Conservation (phyloP, 2,113 vertebrate species). For the Chaenocephalus aceratus region DNA sequence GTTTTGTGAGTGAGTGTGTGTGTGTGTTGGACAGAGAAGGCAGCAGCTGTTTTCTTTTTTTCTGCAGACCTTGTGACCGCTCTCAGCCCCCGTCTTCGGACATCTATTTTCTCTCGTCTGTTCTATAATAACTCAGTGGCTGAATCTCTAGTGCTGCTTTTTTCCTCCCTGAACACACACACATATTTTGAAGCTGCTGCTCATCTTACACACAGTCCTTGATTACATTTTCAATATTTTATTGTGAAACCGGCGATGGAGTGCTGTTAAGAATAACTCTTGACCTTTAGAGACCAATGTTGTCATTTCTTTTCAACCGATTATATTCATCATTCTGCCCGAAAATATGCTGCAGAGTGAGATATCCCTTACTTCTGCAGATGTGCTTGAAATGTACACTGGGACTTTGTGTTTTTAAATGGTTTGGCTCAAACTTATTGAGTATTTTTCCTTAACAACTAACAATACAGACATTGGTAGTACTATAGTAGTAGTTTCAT, state of each 20-base stretch:
- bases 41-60: constrained; percentile 58
- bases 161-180: not conserved
- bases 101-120: constrained; percentile 65
- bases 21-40: constrained; percentile 14
- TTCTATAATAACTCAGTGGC: constrained; percentile 57
- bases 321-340: not conserved
- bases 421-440: no score
- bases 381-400: not conserved
- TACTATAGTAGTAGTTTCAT: no score
- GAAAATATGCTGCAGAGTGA: not conserved
- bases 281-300: not conserved
- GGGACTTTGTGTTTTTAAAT: no score
- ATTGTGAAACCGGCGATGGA: not conserved
- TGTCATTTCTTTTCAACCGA: not conserved
- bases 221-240: constrained; percentile 32
- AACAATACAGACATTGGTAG: no score
- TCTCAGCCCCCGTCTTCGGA: constrained; percentile 58
- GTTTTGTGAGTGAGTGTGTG: constrained; percentile 10
- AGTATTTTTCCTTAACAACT: no score
- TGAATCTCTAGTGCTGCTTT: constrained; percentile 16
- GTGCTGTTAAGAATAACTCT: not conserved
- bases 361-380: not conserved
- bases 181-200: constrained; percentile 8
- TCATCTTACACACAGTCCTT: constrained; percentile 22
- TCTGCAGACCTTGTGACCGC: constrained; percentile 42